These are phyloP conservation scores for Peribatodes rhomboidaria DNA, from an alignment of 2,888 invertebrate genomes.

Conservation along the genomic window DNA sequence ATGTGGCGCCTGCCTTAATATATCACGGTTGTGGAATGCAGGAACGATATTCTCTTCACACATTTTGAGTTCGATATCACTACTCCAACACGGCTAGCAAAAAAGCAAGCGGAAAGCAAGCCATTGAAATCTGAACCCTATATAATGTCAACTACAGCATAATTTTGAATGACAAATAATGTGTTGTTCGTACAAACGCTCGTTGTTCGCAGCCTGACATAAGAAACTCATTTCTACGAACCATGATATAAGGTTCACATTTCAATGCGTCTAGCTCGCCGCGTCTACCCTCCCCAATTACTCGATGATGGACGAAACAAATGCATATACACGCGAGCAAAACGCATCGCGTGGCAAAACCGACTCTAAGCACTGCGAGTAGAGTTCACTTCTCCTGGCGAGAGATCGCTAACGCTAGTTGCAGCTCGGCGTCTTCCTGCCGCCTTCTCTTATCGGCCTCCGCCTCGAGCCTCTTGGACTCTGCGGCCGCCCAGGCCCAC, in stretches of 20 bases:
- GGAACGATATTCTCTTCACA: conserved; percentile 19
- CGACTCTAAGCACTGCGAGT: conserved; percentile 22
- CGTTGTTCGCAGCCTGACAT: background rate
- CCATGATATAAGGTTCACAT: background rate
- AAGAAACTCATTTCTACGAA: background rate
- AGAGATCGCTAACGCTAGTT: conserved; percentile 90
- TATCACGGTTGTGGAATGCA: conserved; percentile 39
- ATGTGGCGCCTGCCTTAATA: conserved; percentile 13
- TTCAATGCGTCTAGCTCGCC: background rate
- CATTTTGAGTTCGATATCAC: conserved; percentile 12
- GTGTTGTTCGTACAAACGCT: background rate
- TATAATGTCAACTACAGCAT: background rate
- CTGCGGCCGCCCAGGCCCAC: conserved; percentile 91
- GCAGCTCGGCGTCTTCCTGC: conserved; percentile 91
- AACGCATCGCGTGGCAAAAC: conserved; percentile 32
- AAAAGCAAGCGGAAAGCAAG: background rate
- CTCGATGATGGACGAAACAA: conserved; percentile 31
- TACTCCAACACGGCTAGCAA: background rate
- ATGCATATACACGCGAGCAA: conserved; percentile 28
- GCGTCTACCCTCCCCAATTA: background rate
- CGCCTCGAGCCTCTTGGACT: conserved; percentile 88
- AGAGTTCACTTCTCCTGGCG: conserved; percentile 75
- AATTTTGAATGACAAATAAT: background rate
- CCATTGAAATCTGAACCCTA: conserved; percentile 10
- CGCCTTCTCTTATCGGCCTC: conserved; percentile 86